Conservation (phyloP, 2,888 invertebrate species). For the Chloroclysta siterata region DNA sequence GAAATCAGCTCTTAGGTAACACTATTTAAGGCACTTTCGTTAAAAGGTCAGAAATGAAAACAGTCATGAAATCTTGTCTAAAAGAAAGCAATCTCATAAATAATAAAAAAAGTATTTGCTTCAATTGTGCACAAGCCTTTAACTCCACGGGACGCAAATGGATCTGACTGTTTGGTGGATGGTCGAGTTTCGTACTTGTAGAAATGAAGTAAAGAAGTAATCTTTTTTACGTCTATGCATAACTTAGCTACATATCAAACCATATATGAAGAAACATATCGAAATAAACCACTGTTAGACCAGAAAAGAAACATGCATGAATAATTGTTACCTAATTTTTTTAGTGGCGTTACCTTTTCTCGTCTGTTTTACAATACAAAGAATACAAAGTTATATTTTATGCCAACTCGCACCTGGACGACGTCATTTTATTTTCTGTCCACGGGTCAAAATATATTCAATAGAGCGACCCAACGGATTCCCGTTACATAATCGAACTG, state of each 20-base stretch:
- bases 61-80: background rate
- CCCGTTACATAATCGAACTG: constrained; percentile 71
- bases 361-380: constrained; percentile 40
- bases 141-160: constrained; percentile 74
- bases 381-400: constrained; percentile 61
- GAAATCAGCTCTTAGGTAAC: too few relatives aligned
- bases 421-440: constrained; percentile 68
- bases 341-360: constrained; percentile 5
- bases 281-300: background rate
- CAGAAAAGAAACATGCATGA: background rate
- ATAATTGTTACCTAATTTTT: background rate
- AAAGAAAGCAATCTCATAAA: background rate
- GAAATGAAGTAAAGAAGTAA: background rate
- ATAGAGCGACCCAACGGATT: constrained; percentile 73
- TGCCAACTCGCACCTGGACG: constrained; percentile 78
- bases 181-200: background rate
- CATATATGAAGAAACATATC: background rate
- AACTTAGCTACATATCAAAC: background rate
- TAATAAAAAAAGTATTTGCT: background rate
- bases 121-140: constrained; percentile 52
- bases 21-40: too few relatives aligned
- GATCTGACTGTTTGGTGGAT: constrained; percentile 49
- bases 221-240: too few relatives aligned
- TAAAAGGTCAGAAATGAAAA: too few relatives aligned
- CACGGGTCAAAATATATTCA: constrained; percentile 79